Evolutionary conservation across 2,113 vertebrate species (phyloP).

Genomic region (Indicator maculatus): DNA sequence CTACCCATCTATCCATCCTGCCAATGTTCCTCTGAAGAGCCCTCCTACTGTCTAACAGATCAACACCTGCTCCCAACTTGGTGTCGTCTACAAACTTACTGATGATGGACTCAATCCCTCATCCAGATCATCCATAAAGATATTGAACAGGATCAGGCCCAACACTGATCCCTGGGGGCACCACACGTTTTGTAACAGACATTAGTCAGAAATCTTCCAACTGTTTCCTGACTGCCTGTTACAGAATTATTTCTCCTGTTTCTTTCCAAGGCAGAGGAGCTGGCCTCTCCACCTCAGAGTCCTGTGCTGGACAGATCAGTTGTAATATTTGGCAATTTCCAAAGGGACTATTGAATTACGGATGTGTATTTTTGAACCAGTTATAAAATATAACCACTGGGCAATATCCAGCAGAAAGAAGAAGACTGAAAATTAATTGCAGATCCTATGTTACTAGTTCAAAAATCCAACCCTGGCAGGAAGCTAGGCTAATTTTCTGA

Average conservation of each 20-base stretch:
- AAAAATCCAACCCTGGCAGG: slow-evolving; percentile 8
- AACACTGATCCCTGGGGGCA: too few relatives aligned
- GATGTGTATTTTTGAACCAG: neutral
- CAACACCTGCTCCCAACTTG: too few relatives aligned
- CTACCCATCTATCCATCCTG: too few relatives aligned
- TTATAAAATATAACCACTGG: neutral
- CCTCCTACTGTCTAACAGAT: too few relatives aligned
- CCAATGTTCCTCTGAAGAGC: too few relatives aligned
- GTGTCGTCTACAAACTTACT: too few relatives aligned
- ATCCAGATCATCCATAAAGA: too few relatives aligned
- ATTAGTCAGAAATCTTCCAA: slow-evolving; percentile 14
- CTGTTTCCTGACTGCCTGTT: neutral
- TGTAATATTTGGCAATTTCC: neutral
- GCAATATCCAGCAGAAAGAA: neutral
- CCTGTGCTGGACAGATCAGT: slow-evolving; percentile 14
- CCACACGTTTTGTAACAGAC: neutral
- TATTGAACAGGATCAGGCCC: too few relatives aligned
- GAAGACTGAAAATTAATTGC: slow-evolving; percentile 9
- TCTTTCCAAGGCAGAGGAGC: neutral
- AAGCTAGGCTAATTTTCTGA: neutral
- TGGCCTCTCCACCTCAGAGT: neutral
- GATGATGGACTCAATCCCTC: too few relatives aligned
- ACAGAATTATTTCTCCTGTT: neutral
- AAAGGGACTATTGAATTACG: slow-evolving; percentile 31
- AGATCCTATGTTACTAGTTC: neutral